Base-by-base conservation (phyloP, 2,888 invertebrate genomes). In the Acrocyrtus sp. region DNA sequence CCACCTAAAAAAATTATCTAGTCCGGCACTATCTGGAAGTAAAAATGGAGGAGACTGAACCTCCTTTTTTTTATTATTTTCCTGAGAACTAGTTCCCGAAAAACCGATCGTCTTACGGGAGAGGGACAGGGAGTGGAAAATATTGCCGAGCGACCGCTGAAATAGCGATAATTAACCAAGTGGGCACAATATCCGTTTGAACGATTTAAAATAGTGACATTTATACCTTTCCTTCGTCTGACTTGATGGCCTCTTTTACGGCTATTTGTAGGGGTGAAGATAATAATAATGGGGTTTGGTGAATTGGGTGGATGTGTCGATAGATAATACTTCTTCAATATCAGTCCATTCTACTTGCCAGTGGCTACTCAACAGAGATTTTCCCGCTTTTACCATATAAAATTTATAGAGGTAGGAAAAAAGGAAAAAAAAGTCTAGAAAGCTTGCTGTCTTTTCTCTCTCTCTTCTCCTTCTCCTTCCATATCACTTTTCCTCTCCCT, bases 231-330 rank as follows among this genome's bases (percentile, higher is more conserved):
- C 39, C 66, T 19, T 66, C 54, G 67, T 73, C 43, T 67, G 57
- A 67, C 61, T 73, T 73, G 73, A 73, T 73, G 57, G 67, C 73
- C 60, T 54, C 66, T 67, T 67, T 73, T 60, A 51, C 61, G 50
- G 75, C 70, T 72, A 70, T 75, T 77, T 75, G 74, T 75, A 74
- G 76, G 73, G 77, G 75, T 74, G 74, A 68, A 75, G 80, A 80
- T 80, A 78, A 80, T 80, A 76, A 75, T 80, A 80, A 80, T 78
- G 80, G 80, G 77, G 67, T 72, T 66, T 69, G 67, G 74, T 78
- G 79, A 79, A 79, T 77, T 78, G 76, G 78, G 72, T 76, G 81
- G 79, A 79, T 75, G 77, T 79, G 79, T 79, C 78, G 78, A 81
- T 81, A 78, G 79, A 78, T 79, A 78, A 81, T 78, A 76, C 66